Conservation (phyloP, 1,140 invertebrate species). For the Araneus ventricosus region DNA sequence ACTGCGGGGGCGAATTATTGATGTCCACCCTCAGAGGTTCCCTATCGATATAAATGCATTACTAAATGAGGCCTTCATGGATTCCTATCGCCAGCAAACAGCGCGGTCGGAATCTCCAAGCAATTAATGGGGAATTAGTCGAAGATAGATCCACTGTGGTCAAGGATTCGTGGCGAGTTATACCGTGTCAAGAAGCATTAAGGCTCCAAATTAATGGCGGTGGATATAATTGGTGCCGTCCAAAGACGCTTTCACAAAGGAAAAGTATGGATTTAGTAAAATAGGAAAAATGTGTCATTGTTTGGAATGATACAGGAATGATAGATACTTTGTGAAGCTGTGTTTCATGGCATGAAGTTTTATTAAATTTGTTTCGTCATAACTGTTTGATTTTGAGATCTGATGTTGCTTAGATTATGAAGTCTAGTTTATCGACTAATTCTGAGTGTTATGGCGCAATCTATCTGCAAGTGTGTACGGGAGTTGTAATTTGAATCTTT, state of each 20-base stretch:
- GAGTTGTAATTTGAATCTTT: too few species aligned
- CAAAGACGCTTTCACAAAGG: neutral
- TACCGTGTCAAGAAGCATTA: neutral
- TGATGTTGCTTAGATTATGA: too few species aligned
- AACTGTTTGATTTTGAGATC: too few species aligned
- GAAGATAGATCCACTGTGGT: neutral
- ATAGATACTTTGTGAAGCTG: too few species aligned
- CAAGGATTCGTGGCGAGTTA: neutral
- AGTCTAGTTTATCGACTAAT: too few species aligned
- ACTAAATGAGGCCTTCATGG: constrained; percentile 25
- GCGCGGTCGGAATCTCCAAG: neutral
- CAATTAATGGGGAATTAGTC: constrained; percentile 24
- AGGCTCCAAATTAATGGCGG: neutral
- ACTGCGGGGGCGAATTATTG: neutral
- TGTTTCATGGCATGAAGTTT: too few species aligned
- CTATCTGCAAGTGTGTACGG: too few species aligned
- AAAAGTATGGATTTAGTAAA: neutral
- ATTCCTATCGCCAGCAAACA: constrained; percentile 7
- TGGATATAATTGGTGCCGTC: neutral
- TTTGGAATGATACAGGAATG: too few species aligned
- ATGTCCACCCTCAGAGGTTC: neutral
- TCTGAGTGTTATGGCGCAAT: too few species aligned
- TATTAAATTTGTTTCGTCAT: too few species aligned
- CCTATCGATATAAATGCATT: constrained; percentile 4
- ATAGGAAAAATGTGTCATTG: neutral